phyloP scores from a whole-genome alignment of 2,113 vertebrate genomes.

The Esox niger region DNA sequence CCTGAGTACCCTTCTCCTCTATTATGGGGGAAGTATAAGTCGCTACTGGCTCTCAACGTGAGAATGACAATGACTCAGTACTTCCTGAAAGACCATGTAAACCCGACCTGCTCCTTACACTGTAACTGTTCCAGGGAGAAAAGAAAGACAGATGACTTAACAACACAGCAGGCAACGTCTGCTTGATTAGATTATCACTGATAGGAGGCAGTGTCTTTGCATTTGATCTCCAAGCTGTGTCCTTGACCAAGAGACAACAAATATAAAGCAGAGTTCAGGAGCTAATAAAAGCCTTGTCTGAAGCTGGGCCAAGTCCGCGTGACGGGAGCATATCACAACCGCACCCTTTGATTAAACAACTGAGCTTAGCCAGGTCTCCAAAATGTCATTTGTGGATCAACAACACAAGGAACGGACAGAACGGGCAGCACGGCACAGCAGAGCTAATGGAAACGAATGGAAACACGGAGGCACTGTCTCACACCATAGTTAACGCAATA shows the following conservation, averaged over 20 bases:
- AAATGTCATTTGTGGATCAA: neutral
- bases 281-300: neutral
- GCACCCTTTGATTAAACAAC: neutral
- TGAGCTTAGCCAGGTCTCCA: no score
- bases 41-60: neutral
- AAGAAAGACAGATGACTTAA: neutral
- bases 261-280: no score
- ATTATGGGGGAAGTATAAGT: neutral
- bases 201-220: neutral
- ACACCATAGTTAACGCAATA: neutral
- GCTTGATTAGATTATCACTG: neutral
- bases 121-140: no score
- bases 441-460: neutral
- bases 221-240: neutral
- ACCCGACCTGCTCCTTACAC: no score
- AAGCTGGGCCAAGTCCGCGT: neutral
- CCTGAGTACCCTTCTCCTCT: neutral
- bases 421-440: no score
- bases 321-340: conserved; percentile 1
- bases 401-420: neutral
- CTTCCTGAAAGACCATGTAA: neutral
- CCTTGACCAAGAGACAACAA: neutral
- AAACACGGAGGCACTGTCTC: neutral
- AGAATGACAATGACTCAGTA: neutral
- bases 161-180: neutral